Evolutionary conservation across 2,113 vertebrate genomes (phyloP).

Genomic region (Opisthocomus hoazin): DNA sequence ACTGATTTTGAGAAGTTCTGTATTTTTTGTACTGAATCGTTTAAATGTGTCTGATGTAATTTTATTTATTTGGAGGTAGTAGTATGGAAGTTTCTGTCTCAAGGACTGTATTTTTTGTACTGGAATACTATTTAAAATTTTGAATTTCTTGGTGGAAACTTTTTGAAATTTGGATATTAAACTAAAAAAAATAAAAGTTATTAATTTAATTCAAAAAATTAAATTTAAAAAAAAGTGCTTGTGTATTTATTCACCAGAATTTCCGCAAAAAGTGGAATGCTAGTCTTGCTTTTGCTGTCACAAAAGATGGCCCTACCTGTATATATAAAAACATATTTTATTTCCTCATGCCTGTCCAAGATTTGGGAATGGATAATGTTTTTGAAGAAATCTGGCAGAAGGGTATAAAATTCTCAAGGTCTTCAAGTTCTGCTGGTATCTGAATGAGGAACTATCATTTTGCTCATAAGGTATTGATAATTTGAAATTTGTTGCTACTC

Average conservation of each 20-base stretch:
- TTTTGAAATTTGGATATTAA: not conserved
- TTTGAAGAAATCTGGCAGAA: not conserved
- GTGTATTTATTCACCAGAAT: not conserved
- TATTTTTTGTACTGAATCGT: not conserved
- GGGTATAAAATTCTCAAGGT: not conserved
- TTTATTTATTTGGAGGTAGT: slow-evolving; percentile 43
- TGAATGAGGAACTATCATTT: not conserved
- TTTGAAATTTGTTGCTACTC: not conserved
- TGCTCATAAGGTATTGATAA: not conserved
- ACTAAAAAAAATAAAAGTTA: no score
- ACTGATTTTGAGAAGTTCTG: not conserved
- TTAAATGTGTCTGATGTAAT: not conserved
- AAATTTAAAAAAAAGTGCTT: not conserved
- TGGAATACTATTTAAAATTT: not conserved
- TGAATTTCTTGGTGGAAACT: not conserved
- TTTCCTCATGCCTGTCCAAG: not conserved
- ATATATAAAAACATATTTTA: not conserved
- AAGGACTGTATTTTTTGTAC: slow-evolving; percentile 24
- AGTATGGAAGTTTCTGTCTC: not conserved
- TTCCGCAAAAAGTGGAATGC: not conserved
- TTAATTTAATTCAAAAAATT: no score
- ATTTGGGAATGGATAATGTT: not conserved
- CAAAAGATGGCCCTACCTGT: not conserved
- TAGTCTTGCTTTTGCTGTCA: not conserved
- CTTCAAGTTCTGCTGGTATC: not conserved